These are phyloP conservation scores for Palythoa heliodiscus DNA, from an alignment of 92 coral and sea anemone species.

Conservation along the genomic window DNA sequence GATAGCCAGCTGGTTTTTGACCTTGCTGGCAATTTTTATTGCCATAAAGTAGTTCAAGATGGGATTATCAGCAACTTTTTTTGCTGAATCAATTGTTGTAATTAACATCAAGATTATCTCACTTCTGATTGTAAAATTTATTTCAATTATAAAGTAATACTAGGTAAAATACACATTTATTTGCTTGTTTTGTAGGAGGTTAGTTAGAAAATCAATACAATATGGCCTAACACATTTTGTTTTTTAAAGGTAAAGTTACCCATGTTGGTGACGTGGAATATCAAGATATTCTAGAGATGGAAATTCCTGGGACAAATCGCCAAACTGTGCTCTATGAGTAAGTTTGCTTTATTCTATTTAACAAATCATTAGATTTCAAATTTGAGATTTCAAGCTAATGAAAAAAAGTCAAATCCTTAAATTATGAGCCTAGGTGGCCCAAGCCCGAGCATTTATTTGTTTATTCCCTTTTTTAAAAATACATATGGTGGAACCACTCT, in stretches of 20 bases:
- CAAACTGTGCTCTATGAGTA: conserved; percentile 2
- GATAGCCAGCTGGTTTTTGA: not conserved
- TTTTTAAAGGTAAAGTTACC: conserved; percentile 8
- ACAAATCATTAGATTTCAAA: not conserved
- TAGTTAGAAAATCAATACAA: not conserved
- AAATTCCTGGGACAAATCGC: conserved; percentile 11
- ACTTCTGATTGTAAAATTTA: not conserved
- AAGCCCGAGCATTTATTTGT: not conserved
- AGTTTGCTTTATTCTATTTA: not conserved
- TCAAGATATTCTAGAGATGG: conserved; percentile 8
- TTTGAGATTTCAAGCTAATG: not conserved
- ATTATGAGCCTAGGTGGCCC: not conserved
- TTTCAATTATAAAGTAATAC: not conserved
- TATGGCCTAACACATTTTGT: conserved; percentile 7
- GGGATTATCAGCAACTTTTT: conserved; percentile 9
- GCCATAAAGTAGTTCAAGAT: conserved; percentile 10
- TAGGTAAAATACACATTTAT: not conserved
- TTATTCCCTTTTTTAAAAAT: not conserved
- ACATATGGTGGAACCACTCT: not conserved
- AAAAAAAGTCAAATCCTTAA: not conserved
- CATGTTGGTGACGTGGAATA: not conserved
- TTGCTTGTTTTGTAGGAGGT: not conserved
- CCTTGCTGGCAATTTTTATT: conserved; percentile 12
- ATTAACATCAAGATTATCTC: not conserved
- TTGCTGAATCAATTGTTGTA: conserved; percentile 15